Evolutionary conservation across 2,888 invertebrate genomes (phyloP).

Genomic region (Tubulanus polymorphus): DNA sequence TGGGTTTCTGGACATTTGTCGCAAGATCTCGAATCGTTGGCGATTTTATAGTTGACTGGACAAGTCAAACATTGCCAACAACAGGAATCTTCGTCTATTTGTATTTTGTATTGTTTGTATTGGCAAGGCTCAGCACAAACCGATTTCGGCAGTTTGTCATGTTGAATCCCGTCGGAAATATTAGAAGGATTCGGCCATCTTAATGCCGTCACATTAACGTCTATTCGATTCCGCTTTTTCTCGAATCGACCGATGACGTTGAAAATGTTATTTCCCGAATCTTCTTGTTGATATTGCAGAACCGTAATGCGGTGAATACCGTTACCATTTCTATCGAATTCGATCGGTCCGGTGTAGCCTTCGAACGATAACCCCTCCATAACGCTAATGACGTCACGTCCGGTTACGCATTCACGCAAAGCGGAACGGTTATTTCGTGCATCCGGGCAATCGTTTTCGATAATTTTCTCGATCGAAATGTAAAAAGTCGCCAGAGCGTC

Average conservation of each 20-base stretch:
- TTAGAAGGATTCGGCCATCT: slow-evolving; percentile 5
- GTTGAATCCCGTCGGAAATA: not conserved
- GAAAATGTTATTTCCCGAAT: too few relatives aligned
- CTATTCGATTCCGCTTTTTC: slow-evolving; percentile 22
- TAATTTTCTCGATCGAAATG: slow-evolving; percentile 16
- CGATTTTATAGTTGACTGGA: not conserved
- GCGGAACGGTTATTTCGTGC: slow-evolving; percentile 7
- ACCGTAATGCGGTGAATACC: slow-evolving; percentile 32
- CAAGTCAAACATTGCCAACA: not conserved
- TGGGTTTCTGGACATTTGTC: not conserved
- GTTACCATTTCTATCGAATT: slow-evolving; percentile 38
- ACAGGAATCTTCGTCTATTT: not conserved
- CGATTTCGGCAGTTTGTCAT: too few relatives aligned
- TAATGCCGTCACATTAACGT: slow-evolving; percentile 20
- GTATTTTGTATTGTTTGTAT: not conserved
- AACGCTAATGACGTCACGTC: slow-evolving; percentile 22
- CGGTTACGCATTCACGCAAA: slow-evolving; percentile 24
- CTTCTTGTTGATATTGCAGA: slow-evolving; percentile 24
- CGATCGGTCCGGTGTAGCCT: slow-evolving; percentile 30
- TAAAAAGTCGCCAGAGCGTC: too few relatives aligned
- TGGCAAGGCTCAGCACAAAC: not conserved
- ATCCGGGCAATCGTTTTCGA: slow-evolving; percentile 24
- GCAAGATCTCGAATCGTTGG: not conserved
- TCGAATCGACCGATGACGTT: too few relatives aligned
- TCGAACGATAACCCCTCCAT: slow-evolving; percentile 25